Base-by-base conservation (phyloP, 2,113 vertebrate species). In the Boleophthalmus pectinirostris region DNA sequence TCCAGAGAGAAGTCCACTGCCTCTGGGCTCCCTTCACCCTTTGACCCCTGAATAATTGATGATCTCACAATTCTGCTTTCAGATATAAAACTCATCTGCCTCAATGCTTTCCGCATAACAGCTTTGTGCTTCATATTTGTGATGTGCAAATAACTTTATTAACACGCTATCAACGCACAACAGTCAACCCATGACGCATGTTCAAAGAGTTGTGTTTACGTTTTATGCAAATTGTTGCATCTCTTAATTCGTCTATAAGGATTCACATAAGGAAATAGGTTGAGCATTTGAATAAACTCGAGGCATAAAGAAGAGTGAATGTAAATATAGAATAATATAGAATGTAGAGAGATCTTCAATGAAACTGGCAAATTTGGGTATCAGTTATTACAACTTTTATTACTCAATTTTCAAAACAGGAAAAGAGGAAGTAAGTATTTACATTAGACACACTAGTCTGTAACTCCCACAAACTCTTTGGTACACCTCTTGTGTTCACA, bases 21-120 rank as follows among this genome's bases (percentile, higher is more conserved):
- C 80, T 75, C 33, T 46, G 63, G 77, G 76, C 77, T 81, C 60
- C 80, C 75, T 68, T 67, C 69, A 81, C 82, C 69, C 73, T 70
- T 10, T 75, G 84, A 79, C 73, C 78, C 73, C 25, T 63, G 70
- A 66, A 84, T 85, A 85, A 87, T 70, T 72, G 69, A 85, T 78
- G 82, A 82, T 68, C 71, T 74, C 77, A 70, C 45, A 12, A 23
- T 68, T 29, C 43, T 25, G 68, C 38, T 54, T 68, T 29, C 57
- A 65, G 69, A 74, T 66, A 66, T 71, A 69, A 68, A 80, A 82
- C 74, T 51, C 21, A 43, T 78, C 66, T 75, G 47, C 80, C 43
- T 74, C 23, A 25, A 14, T 66, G 74, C 65, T 57, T 29, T 51
- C 61, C 67, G 21, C 25, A 43, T 33, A 23, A 29, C 60, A 57